These are phyloP conservation scores for Zootermopsis nevadensis DNA, from an alignment of 2,888 invertebrate genomes.

Conservation along the genomic window DNA sequence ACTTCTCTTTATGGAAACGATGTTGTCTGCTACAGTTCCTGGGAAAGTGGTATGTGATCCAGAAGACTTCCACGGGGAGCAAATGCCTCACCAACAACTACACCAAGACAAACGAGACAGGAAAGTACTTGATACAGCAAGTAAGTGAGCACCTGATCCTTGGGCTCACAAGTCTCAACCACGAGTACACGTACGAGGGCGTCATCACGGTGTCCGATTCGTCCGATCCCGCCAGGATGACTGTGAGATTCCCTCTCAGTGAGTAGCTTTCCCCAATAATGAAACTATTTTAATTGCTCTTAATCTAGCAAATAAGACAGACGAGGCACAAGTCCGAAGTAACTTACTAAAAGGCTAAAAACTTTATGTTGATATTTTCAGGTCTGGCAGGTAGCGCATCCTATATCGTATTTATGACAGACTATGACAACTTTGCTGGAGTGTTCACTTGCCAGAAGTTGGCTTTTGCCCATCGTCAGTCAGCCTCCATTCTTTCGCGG, in stretches of 20 bases:
- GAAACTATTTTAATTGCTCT: neutral
- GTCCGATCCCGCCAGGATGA: slow-evolving; percentile 74
- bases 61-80: slow-evolving; percentile 85
- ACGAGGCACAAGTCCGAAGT: too few species aligned
- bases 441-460: slow-evolving; percentile 84
- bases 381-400: slow-evolving; percentile 80
- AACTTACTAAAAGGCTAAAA: neutral
- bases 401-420: slow-evolving; percentile 79
- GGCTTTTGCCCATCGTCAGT: slow-evolving; percentile 79
- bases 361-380: slow-evolving; percentile 59
- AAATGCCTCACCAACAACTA: slow-evolving; percentile 84
- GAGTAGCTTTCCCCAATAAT: slow-evolving; percentile 63
- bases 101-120: slow-evolving; percentile 74
- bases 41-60: slow-evolving; percentile 84
- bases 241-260: slow-evolving; percentile 83
- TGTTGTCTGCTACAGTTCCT: slow-evolving; percentile 69
- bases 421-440: slow-evolving; percentile 79
- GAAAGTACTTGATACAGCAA: slow-evolving; percentile 76
- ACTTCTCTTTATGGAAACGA: too few species aligned
- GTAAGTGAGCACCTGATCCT: slow-evolving; percentile 73
- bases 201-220: slow-evolving; percentile 69
- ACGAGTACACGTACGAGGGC: slow-evolving; percentile 84
- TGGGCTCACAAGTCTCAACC: slow-evolving; percentile 79
- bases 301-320: too few species aligned
- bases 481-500: slow-evolving; percentile 84